These are phyloP conservation scores for Zaprionus davidi DNA, from an alignment of 1,140 invertebrate genomes.

Conservation along the genomic window DNA sequence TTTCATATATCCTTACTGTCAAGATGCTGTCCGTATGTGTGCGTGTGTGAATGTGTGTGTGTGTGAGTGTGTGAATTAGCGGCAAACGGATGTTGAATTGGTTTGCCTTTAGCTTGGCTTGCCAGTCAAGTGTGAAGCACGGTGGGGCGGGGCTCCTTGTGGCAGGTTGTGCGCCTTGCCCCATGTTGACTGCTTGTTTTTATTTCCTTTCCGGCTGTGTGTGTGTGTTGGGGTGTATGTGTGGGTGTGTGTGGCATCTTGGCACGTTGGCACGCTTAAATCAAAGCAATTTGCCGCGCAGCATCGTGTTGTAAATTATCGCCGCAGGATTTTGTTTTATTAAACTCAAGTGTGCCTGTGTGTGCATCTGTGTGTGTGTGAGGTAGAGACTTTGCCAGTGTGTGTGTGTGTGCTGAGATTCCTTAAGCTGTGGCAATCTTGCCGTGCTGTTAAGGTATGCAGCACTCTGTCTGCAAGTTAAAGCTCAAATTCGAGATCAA, in stretches of 20 bases:
- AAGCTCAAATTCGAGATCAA: neutral
- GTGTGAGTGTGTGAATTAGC: conserved; percentile 76
- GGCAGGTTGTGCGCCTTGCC: conserved; percentile 62
- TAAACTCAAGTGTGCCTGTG: conserved; percentile 67
- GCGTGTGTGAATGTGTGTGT: conserved; percentile 22
- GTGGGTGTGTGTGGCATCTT: conserved; percentile 44
- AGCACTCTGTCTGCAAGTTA: neutral
- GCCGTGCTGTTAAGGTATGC: neutral
- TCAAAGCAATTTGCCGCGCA: conserved; percentile 80
- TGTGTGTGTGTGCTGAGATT: conserved; percentile 46
- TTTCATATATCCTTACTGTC: conserved; percentile 74
- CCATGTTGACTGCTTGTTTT: conserved; percentile 79
- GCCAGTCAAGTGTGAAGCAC: conserved; percentile 69
- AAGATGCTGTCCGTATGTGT: conserved; percentile 39
- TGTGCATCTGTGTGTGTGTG: conserved; percentile 22
- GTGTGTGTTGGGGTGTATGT: conserved; percentile 34
- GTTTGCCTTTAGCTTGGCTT: conserved; percentile 74
- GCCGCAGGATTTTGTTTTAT: conserved; percentile 81
- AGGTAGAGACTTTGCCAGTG: conserved; percentile 18
- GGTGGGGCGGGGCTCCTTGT: conserved; percentile 47
- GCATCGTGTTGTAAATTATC: conserved; percentile 80
- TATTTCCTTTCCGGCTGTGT: conserved; percentile 62
- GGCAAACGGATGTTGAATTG: conserved; percentile 82
- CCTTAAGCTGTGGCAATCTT: conserved; percentile 17
- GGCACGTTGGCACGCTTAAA: conserved; percentile 81